Base-by-base conservation (phyloP, 1,140 invertebrate species). In the Drosophila biarmipes region DNA sequence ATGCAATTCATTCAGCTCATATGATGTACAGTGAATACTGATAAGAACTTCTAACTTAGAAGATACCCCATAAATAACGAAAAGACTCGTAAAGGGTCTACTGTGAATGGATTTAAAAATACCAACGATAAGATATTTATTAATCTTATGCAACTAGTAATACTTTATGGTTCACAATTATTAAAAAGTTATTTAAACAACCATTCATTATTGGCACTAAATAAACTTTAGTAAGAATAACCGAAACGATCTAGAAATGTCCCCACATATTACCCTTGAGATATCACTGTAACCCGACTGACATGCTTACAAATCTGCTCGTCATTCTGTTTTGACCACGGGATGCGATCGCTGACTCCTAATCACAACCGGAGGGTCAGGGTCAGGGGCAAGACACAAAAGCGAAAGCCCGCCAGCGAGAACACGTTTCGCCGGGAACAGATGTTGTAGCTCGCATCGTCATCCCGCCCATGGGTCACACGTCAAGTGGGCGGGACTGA, bases 401-500 rank as follows among this genome's bases (percentile, higher is more conserved):
- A 78, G 56, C 73, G 64, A 87, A 81, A 75, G 73, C 73, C 55
- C 58, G 54, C 54, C 52, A 58, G 40, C 57, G 37, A 51, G 29
- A 58, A 38, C 56, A 68, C 73, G 73, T 76, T 66, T 37, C 56
- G 52, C 8, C 24, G 42, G 19, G 46, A 75, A 37, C 81, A 87
- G 84, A 87, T 86, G 81, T 64, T 78, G 48, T 8, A 45, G 69
- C 54, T 55, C 42, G 43, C 49, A 38, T 21, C 52, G 40, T 40
- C 40, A n/a, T 45, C 34, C 52, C 42, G 24, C n/a, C 35, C 52
- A 37, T 46, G 43, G 35, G 67, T 42, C 76, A 31, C 49, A 49
- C 73, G 78, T 86, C 81, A 86, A 68, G 56, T 52, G 12, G 61
- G 40, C 58, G 55, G 29, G 2, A 59, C 38, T 86, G 81, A 86